Evolutionary conservation across 2,113 vertebrate genomes (phyloP).

Genomic region (Labrus mixtus): DNA sequence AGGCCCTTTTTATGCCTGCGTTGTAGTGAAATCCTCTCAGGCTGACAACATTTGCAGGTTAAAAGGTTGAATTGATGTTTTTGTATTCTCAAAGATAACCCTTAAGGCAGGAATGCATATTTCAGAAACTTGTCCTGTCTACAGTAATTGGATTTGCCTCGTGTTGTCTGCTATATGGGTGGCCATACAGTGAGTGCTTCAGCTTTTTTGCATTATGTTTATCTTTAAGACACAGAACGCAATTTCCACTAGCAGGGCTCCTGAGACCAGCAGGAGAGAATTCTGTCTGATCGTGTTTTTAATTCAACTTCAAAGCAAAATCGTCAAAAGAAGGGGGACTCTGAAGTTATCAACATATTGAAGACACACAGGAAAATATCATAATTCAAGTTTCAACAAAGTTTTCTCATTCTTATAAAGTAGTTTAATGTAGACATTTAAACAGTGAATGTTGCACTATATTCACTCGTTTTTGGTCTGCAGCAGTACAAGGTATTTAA

Average conservation of each 20-base stretch:
- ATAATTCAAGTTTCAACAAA: slow-evolving; percentile 52
- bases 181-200: slow-evolving; percentile 66
- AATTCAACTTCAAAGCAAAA: slow-evolving; percentile 73
- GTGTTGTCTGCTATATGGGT: slow-evolving; percentile 77
- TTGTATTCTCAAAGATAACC: slow-evolving; percentile 77
- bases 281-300: slow-evolving; percentile 72
- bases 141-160: slow-evolving; percentile 79
- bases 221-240: slow-evolving; percentile 79
- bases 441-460: slow-evolving; percentile 36
- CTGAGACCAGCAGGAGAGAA: slow-evolving; percentile 68
- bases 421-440: slow-evolving; percentile 37
- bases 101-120: slow-evolving; percentile 77
- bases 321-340: slow-evolving; percentile 36
- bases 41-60: slow-evolving; percentile 70
- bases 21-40: slow-evolving; percentile 59
- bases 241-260: slow-evolving; percentile 73
- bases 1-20: slow-evolving; percentile 32
- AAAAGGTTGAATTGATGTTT: slow-evolving; percentile 74
- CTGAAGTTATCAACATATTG: slow-evolving; percentile 63
- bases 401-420: slow-evolving; percentile 44
- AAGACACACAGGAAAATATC: slow-evolving; percentile 38
- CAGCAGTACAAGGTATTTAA: neutral
- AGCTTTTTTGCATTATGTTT: slow-evolving; percentile 77
- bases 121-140: slow-evolving; percentile 76
- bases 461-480: slow-evolving; percentile 14